Evolutionary conservation across 2,113 vertebrate genomes (phyloP), one percentile per base, ranked within the genome.

Genomic region (Sander vitreus): DNA sequence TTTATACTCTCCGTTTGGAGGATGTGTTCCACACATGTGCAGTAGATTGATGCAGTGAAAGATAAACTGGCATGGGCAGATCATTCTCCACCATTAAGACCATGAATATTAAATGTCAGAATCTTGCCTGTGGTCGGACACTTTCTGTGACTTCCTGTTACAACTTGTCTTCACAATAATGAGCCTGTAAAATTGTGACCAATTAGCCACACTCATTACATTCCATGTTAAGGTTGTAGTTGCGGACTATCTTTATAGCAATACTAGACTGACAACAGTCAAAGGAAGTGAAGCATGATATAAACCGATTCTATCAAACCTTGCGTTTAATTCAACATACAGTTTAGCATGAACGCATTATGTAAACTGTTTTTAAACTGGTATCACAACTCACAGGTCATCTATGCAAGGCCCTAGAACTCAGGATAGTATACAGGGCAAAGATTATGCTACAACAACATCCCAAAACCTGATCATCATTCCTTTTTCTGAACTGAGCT

Each of bases 331-430:
- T 64, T 51, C 18, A 59, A 45, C 30, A 21, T 14, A 63, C 57
- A 65, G 33, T 43, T 62, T 21, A 16, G 48, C 33, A 25, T 25
- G 18, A 19, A 53, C 58, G n/a, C 27, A 45, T 5, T n/a, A 4
- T 50, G 15, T 65, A n/a, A 65, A 27, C 14, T 11, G 43, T 69
- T 73, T 73, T 60, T 5, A 27, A 75, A 8, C 47, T 43, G 30
- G 54, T 81, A 39, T 71, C 36, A 54, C 55, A 55, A 6, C 69
- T 80, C 66, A 55, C 51, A 51, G 51, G 53, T 62, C 81, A 76
- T 85, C 87, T 93, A 92, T 93, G 92, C 89, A 94, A 88, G 50
- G 64, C 72, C 77, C 27, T 19, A 43, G 48, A 85, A 84, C 90
- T 89, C 89, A 91, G 91, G 86, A 90, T 60, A 75, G 64, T 69